Conservation (phyloP, 37 sponge, comb jelly and placozoan species). For the Crambe crambe region DNA sequence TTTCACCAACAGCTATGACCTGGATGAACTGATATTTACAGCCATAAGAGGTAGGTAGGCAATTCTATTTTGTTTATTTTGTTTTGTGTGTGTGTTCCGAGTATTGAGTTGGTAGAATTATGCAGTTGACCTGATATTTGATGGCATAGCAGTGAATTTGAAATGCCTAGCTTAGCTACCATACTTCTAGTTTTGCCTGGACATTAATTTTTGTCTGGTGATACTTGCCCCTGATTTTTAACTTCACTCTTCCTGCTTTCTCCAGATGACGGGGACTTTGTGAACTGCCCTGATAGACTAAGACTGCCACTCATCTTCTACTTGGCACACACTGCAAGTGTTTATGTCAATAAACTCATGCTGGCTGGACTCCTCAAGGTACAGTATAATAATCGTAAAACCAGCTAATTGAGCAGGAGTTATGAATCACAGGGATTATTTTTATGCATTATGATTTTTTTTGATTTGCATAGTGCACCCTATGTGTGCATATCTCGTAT, state of each 20-base stretch:
- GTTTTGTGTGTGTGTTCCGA: too few species aligned
- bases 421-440: neutral
- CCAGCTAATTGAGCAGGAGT: neutral
- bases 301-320: conserved; percentile 81
- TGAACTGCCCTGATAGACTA: conserved; percentile 77
- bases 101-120: too few species aligned
- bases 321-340: conserved; percentile 70
- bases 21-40: conserved; percentile 75
- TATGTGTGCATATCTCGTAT: too few species aligned
- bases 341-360: conserved; percentile 83
- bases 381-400: too few species aligned
- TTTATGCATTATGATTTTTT: neutral
- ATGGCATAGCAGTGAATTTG: too few species aligned
- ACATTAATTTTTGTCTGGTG: too few species aligned
- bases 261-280: conserved; percentile 52
- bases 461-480: too few species aligned
- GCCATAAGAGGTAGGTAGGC: conserved; percentile 58
- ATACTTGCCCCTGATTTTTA: too few species aligned
- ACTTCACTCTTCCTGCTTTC: too few species aligned
- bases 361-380: conserved; percentile 69
- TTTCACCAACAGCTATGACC: conserved; percentile 80
- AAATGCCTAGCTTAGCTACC: too few species aligned
- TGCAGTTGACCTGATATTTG: too few species aligned
- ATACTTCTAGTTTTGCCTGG: too few species aligned
- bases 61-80: neutral